Percentiles rank a stretch among this genome's conserved stretches.
These are phyloP conservation scores for Hypotaenidia okinawae DNA, from an alignment of 2,797 vertebrate genomes.

Conservation along the genomic window DNA sequence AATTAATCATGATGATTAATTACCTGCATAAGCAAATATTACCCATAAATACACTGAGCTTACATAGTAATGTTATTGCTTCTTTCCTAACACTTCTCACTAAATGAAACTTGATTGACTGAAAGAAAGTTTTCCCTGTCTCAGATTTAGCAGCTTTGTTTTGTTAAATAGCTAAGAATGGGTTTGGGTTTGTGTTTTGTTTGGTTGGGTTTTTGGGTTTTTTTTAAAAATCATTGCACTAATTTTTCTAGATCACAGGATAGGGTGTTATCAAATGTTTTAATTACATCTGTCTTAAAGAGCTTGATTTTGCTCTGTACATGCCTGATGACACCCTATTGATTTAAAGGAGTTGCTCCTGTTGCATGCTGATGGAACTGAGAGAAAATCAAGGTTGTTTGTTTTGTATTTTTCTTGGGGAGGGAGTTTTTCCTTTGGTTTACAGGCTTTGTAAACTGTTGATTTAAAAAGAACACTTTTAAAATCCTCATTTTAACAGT, in stretches of 20 bases:
- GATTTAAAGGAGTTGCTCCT: neutral
- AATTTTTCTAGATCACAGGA: neutral
- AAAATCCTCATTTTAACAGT: neutral
- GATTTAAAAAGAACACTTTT: neutral
- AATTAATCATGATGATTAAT: constrained; percentile 70
- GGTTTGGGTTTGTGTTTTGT: accelerated
- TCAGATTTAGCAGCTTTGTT: neutral
- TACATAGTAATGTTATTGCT: neutral
- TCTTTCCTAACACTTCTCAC: neutral
- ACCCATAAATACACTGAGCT: neutral
- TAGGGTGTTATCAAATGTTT: constrained; percentile 15
- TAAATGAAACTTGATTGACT: neutral
- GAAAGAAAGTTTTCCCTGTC: neutral
- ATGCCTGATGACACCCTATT: neutral
- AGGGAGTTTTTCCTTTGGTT: neutral
- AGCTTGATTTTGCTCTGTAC: neutral
- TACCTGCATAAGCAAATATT: constrained; percentile 47
- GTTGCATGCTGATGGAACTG: neutral
- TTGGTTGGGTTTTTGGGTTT: neutral
- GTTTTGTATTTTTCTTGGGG: too few relatives aligned
- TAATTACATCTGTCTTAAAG: neutral
- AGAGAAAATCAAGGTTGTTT: neutral
- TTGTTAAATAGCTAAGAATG: neutral
- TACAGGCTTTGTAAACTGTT: neutral
- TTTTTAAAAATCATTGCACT: neutral